These are phyloP conservation scores for Clarias magur DNA, from an alignment of 2,113 vertebrate genomes.

Conservation along the genomic window DNA sequence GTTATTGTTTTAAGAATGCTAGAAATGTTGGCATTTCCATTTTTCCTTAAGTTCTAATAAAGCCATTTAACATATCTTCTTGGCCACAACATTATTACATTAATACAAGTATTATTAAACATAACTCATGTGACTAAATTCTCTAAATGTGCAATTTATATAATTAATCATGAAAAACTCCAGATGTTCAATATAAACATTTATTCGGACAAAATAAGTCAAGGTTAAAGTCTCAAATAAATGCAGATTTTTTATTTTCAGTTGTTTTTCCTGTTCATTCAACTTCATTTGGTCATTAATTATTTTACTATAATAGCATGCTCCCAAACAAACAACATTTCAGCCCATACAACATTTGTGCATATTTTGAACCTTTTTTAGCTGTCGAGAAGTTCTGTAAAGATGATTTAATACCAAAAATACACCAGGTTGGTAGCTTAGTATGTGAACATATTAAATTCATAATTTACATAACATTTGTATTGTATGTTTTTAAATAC, in stretches of 20 bases:
- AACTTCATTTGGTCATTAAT: neutral
- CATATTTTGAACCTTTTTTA: neutral
- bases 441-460: neutral
- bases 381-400: neutral
- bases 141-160: neutral
- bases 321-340: neutral
- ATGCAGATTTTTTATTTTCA: neutral
- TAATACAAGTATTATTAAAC: too few relatives aligned
- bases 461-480: neutral
- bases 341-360: too few relatives aligned
- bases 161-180: neutral
- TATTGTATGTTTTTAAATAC: neutral
- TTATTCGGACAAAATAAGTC: neutral
- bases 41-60: too few relatives aligned
- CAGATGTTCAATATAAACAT: neutral
- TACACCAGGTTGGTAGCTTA: neutral
- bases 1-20: too few relatives aligned
- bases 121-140: neutral
- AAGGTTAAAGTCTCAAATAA: neutral
- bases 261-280: neutral
- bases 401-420: neutral
- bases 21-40: too few relatives aligned
- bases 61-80: too few relatives aligned
- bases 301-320: neutral
- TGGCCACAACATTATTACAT: too few relatives aligned